phyloP scores from a whole-genome alignment of 2,888 invertebrate species.

The Phaedon cochleariae region DNA sequence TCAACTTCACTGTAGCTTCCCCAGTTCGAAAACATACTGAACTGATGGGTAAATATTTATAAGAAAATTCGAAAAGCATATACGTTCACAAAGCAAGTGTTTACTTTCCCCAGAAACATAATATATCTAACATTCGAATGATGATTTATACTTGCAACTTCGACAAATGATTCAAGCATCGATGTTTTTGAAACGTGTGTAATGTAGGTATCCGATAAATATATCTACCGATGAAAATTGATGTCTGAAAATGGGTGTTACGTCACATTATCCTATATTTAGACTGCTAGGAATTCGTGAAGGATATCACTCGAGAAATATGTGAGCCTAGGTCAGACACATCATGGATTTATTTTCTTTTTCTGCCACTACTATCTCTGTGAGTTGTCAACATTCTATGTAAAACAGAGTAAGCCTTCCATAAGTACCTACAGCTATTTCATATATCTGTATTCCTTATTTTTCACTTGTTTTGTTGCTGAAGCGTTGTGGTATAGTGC shows the following conservation, averaged over 20 bases:
- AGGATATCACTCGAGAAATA: neutral
- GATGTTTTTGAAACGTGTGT: neutral
- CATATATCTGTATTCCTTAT: too few species aligned
- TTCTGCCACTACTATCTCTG: neutral
- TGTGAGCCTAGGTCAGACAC: conserved; percentile 2
- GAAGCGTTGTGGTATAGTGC: too few species aligned
- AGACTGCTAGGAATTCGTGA: neutral
- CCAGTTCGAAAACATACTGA: neutral
- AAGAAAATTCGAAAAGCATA: neutral
- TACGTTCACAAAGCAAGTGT: neutral
- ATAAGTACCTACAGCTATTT: too few species aligned
- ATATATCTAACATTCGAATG: neutral
- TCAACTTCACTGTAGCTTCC: neutral
- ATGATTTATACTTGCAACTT: neutral
- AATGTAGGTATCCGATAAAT: neutral
- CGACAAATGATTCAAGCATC: neutral
- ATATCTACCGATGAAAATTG: neutral
- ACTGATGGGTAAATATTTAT: conserved; percentile 2
- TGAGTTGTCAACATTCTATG: neutral
- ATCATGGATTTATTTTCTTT: neutral
- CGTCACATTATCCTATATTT: neutral
- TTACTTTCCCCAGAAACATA: neutral
- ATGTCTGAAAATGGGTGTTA: neutral
- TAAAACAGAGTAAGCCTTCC: too few species aligned
- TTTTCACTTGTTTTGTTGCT: too few species aligned